Conservation (phyloP, 2,888 invertebrate genomes). For the Agrotis clavis region DNA sequence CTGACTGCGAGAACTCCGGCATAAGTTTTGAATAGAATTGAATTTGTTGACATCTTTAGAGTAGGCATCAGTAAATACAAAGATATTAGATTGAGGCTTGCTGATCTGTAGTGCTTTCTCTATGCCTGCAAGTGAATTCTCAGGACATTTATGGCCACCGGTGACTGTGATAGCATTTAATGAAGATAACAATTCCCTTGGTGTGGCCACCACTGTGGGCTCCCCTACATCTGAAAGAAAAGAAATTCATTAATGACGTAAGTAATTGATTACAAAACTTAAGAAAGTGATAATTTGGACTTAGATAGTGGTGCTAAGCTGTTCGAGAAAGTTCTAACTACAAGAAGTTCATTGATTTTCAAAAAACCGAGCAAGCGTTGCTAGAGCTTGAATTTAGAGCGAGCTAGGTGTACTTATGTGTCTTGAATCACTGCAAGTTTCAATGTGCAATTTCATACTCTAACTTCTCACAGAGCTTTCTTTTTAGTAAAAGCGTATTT, state of each 20-base stretch:
- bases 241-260: background rate
- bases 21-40: constrained; percentile 62
- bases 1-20: constrained; percentile 69
- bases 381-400: background rate
- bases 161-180: constrained; percentile 61
- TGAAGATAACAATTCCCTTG: constrained; percentile 53
- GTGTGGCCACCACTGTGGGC: constrained; percentile 49
- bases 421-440: background rate
- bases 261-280: background rate
- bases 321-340: background rate
- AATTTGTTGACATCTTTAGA: constrained; percentile 70
- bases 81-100: constrained; percentile 72
- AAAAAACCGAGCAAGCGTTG: background rate
- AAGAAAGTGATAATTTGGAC: background rate
- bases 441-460: background rate
- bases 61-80: constrained; percentile 81
- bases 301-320: background rate
- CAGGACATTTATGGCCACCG: constrained; percentile 76
- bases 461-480: background rate
- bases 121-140: constrained; percentile 78
- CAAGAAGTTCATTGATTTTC: background rate
- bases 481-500: background rate
- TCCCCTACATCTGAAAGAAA: constrained; percentile 65
- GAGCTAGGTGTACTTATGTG: background rate
- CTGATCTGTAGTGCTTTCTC: constrained; percentile 75